phyloP scores from a whole-genome alignment of 2,113 vertebrate genomes.

The Epinephelus lanceolatus region DNA sequence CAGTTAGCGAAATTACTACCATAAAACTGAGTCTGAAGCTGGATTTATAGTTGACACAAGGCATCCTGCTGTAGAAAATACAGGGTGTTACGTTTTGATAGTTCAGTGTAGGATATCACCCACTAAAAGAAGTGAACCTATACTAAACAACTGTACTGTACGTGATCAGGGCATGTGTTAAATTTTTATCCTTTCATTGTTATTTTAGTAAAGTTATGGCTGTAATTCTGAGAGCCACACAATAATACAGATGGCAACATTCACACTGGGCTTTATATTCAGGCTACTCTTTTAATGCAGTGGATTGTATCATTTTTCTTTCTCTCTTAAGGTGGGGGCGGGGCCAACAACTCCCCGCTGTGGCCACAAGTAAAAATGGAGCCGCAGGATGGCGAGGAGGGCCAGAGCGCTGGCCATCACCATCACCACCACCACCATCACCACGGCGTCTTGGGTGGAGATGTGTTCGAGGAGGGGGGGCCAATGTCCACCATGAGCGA shows the following conservation, averaged over 20 bases:
- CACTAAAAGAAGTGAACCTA: background rate
- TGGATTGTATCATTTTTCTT: background rate
- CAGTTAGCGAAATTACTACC: background rate
- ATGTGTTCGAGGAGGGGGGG: slow-evolving; percentile 93
- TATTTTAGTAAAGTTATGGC: background rate
- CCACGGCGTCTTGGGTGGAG: slow-evolving; percentile 89
- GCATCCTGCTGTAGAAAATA: background rate
- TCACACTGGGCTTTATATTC: background rate
- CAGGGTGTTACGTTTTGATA: background rate
- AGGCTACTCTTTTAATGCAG: background rate
- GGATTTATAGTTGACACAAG: background rate
- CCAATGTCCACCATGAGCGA: slow-evolving; percentile 99
- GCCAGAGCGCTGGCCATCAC: slow-evolving; percentile 84
- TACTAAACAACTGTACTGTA: background rate
- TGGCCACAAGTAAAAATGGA: slow-evolving; percentile 99
- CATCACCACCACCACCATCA: slow-evolving; percentile 79
- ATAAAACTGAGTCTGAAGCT: background rate
- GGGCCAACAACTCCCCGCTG: slow-evolving; percentile 92
- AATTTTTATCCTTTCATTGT: too few species aligned
- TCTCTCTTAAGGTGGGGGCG: slow-evolving; percentile 83
- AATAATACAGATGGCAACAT: background rate
- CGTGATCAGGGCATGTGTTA: background rate
- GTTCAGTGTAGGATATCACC: background rate
- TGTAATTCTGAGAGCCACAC: background rate
- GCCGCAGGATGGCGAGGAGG: slow-evolving; percentile 93